Percentiles rank a stretch among this genome's conserved stretches.
phyloP scores from a whole-genome alignment of 2,888 invertebrate species.

The Tenthredo amoena region DNA sequence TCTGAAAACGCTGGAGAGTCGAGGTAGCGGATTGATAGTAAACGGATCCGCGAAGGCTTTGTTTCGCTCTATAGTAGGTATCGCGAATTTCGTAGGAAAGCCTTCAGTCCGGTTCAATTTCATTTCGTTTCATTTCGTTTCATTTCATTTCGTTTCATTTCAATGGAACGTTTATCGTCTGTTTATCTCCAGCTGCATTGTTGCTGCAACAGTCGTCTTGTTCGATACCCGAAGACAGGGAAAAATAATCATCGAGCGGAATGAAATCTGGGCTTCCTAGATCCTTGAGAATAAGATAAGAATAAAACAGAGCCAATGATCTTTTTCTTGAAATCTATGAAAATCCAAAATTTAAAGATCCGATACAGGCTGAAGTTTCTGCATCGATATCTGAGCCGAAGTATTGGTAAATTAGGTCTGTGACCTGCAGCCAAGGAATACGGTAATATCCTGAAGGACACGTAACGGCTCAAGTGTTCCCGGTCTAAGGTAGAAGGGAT shows the following conservation, averaged over 20 bases:
- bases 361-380: not conserved
- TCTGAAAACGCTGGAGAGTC: slow-evolving; percentile 1
- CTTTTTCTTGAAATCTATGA: not conserved
- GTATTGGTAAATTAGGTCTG: not conserved
- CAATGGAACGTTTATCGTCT: slow-evolving; percentile 49
- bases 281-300: not conserved
- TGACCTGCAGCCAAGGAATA: not conserved
- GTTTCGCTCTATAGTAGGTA: slow-evolving; percentile 30
- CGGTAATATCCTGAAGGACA: slow-evolving; percentile 22
- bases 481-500: slow-evolving; percentile 44
- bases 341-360: not conserved
- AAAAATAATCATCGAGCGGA: slow-evolving; percentile 17
- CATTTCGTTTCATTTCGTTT: slow-evolving; percentile 13
- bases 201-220: slow-evolving; percentile 1
- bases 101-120: slow-evolving; percentile 2
- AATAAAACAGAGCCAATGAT: not conserved
- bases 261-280: not conserved
- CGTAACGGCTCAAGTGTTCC: slow-evolving; percentile 43
- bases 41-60: slow-evolving; percentile 47
- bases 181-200: slow-evolving; percentile 33
- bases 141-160: slow-evolving; percentile 32
- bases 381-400: not conserved
- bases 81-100: not conserved
- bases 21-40: slow-evolving; percentile 35
- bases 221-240: not conserved